Evolutionary conservation across 1,140 invertebrate genomes (phyloP), one percentile per base, ranked within the genome.

Genomic region (Zaprionus inermis): DNA sequence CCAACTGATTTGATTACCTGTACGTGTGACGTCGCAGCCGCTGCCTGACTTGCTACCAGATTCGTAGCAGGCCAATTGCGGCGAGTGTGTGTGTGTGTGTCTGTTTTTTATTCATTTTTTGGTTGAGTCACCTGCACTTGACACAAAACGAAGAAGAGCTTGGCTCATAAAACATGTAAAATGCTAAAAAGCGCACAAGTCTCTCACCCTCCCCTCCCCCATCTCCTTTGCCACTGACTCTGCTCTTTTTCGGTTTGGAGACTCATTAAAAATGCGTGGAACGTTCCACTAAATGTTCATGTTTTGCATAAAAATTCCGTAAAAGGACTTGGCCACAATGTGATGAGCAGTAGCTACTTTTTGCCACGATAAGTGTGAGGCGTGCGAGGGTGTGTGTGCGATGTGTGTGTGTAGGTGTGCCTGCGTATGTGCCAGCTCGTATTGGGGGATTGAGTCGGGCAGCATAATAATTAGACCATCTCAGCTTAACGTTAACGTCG

Each of bases 271-370:
- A 88, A 88, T 88, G 89, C 83, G 56, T 80, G 74, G 79, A 88
- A 55, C 80, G 83, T 88, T 83, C 67, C 68, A 80, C 79, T 89
- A 88, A 88, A 89, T 80, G 83, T 89, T 88, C 83, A 88, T 88
- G 83, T 88, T 88, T 88, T 89, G 83, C 84, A 88, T 88, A 89
- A 89, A 88, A 88, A 80, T 79, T 79, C 86, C 58, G 79, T 72
- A 76, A 78, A 83, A 66, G 67, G 24, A 79, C 54, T 24, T 20
- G 52, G 65, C 73, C 59, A 69, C 77, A 64, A 66, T 81, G 81
- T 46, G 60, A 65, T 71, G 65, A 49, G 65, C 61, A 41, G 57
- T 64, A 63, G 71, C 52, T 65, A 55, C 66, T 75, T 75, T 76
- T 55, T 55, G n/a, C 9, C 28, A 49, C 18, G 22, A 41, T 46